Base-by-base conservation (phyloP, 2,797 vertebrate genomes). In the Choloepus didactylus region DNA sequence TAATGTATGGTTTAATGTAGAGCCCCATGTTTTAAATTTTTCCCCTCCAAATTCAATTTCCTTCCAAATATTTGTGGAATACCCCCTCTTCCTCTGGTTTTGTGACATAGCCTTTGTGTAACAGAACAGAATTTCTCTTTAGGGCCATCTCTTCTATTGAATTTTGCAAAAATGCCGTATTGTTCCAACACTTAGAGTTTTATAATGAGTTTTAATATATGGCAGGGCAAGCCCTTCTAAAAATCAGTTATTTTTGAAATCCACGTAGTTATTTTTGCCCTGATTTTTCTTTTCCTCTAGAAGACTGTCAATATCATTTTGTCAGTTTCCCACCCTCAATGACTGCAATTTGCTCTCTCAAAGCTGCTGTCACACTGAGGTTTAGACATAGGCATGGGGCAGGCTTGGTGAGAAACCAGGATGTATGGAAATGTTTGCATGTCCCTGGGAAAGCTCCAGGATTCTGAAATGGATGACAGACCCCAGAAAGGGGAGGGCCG, bases 41-140 rank as follows among this genome's bases (percentile, higher is more conserved):
- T 75, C 49, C 6, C 46, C 9, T 90, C 35, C 18, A 93, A 75
- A 60, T 90, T 89, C 11, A n/a, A 77, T 94, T 94, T 77, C 2
- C 27, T 89, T 93, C 25, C 29, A 72, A 31, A 41, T 6, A 12
- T 81, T 87, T 86, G 51, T 29, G 62, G 86, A 60, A 44, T 25
- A 21, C 1, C 8, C 21, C 31, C 15, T 73, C 15, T 41, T 59
- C 51, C 85, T 77, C 76, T 94, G 44, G 19, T 56, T 89, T 77
- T 46, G 59, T 87, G 25, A 69, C 46, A 72, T 0, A 60, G n/a
- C 0, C 46, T 95, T 93, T 82, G 27, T 59, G 38, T 5, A 35
- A n/a, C 23, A 8, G 56, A 38, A 5, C 41, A 83, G 5, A 35
- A 14, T 87, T 44, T 69, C 86, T 56, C 51, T 72, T 31, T 76